Evolutionary conservation across 2,113 vertebrate genomes (phyloP).

Genomic region (mouse (Mus musculus)): GRCm39 chr13:93816501-93817000

Average conservation of each 20-base stretch:
- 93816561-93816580: background rate
- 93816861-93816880: background rate
- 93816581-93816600: background rate
- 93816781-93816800: fast-evolving
- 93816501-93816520: background rate
- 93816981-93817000: background rate
- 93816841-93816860: background rate
- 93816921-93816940: background rate
- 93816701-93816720: background rate
- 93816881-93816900: background rate
- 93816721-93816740: background rate
- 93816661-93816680: background rate
- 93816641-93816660: background rate
- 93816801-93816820: background rate
- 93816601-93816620: background rate
- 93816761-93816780: background rate
- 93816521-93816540: background rate
- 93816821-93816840: background rate
- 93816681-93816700: background rate
- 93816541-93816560: background rate
- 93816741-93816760: background rate
- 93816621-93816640: background rate
- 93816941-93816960: background rate
- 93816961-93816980: conserved; percentile 16
- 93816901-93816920: background rate